Evolutionary conservation across 1,140 invertebrate genomes (phyloP), one percentile per base, ranked within the genome.

Genomic region (Drosophila lacteicornis): DNA sequence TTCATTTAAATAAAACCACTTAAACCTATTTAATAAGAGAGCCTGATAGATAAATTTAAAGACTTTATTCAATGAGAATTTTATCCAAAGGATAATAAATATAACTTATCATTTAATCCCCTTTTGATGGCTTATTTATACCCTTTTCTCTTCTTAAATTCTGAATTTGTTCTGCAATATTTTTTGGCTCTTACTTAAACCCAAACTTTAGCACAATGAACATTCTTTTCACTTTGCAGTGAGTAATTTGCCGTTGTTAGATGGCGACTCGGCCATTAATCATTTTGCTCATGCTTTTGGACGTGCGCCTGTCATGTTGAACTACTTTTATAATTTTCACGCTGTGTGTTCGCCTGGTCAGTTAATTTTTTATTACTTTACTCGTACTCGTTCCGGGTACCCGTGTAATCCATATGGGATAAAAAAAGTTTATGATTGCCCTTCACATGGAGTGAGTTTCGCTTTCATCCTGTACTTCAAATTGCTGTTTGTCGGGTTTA

Each of bases 291-390:
- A 27, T 69, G 56, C 45, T 88, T 58, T 66, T 53, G 76, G 80
- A 87, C 82, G 82, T 83, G 70, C 75, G 63, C 71, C 71, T 67
- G 84, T 88, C 83, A 83, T 83, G 83, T 83, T 88, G 66, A 88
- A 87, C 83, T 87, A 87, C 80, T 87, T 88, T 87, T 62, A 88
- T 87, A 83, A 80, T 83, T 83, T 88, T 88, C 71, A 80, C 71
- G 60, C 84, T 77, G 40, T 50, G 17, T 46, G 42, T 58, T 55
- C 30, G 53, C 22, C 59, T 56, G 60, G 36, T 80, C 62, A 68
- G 80, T 83, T 77, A 60, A 83, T 86, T 67, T 88, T 80, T 86
- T 78, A 70, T 62, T 53, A 76, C 45, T 27, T 33, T 58, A 40
- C 38, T 40, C 7, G 38, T 42, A 43, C 25, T 38, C 33, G 22